Base-by-base conservation (phyloP, 2,888 invertebrate species). In the Apotomis turbidana region DNA sequence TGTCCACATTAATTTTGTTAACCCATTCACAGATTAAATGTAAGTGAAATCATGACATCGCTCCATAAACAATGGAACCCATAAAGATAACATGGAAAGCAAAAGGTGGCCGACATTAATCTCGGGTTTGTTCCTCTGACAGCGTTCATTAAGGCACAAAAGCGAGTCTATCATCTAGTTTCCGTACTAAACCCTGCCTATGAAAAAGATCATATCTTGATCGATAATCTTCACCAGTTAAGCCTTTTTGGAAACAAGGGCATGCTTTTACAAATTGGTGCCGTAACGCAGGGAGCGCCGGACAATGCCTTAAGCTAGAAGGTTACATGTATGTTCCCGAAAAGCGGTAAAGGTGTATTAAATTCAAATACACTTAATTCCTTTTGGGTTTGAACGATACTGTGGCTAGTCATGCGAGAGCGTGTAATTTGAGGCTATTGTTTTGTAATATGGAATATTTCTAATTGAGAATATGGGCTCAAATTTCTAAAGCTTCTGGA, bases 111-210 rank as follows among this genome's bases (percentile, higher is more conserved):
- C 80, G 78, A 84, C 87, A 89, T 90, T 88, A 90, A 90, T 90
- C 86, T 87, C 81, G 69, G 86, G 88, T 88, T 89, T 87, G 90
- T 89, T 86, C 84, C 78, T 83, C 88, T 87, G 90, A 90, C 90
- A 90, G 86, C 84, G 83, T 90, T 90, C 90, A 91, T 91, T 90
- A 90, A 82, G 81, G 79, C 85, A 90, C 90, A 90, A 91, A 87
- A 83, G 91, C 85, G 80, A 81, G 87, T 87, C 90, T 89, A 90
- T 89, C 89, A 85, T 87, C 81, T 86, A 87, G 89, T 88, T 89
- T 89, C 89, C 88, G 82, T 76, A 78, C 57, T 41, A 15, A 10
- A 49, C 3, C 41, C 44, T 55, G 55, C 15, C 12, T 55, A 46
- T 2, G 5, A 13, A 15, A 64, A 64, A 64, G 44, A 41, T 13